phyloP scores from a whole-genome alignment of 2,113 vertebrate species.

The Gila orcuttii region DNA sequence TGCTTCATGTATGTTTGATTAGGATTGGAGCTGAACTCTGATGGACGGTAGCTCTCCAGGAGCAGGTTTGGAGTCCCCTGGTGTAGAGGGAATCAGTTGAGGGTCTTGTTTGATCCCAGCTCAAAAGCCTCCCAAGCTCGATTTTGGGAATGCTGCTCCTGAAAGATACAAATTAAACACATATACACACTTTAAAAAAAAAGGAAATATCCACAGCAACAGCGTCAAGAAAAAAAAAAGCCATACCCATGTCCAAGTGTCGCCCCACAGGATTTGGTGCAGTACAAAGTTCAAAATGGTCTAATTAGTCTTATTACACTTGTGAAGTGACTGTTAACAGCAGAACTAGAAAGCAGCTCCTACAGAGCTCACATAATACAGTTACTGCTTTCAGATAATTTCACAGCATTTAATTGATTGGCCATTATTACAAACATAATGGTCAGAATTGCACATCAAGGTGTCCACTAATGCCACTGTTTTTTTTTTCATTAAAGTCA shows the following conservation, averaged over 20 bases:
- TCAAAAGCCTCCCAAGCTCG: background rate
- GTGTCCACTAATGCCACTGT: constrained; percentile 44
- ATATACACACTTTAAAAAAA: background rate
- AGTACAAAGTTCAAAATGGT: background rate
- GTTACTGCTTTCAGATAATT: constrained; percentile 65
- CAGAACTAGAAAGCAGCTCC: constrained; percentile 41
- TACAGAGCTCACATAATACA: constrained; percentile 57
- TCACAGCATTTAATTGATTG: constrained; percentile 62
- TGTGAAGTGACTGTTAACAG: background rate
- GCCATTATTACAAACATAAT: constrained; percentile 67
- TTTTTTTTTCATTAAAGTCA: constrained; percentile 47
- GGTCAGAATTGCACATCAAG: constrained; percentile 53
- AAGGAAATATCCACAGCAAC: background rate
- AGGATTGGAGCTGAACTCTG: too few species aligned
- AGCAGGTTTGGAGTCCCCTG: too few species aligned
- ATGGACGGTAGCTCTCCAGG: too few species aligned
- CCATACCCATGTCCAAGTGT: background rate
- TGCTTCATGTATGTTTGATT: too few species aligned
- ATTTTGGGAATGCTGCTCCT: background rate
- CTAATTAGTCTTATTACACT: constrained; percentile 25
- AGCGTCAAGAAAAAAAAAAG: background rate
- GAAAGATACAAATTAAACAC: background rate
- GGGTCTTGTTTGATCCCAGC: background rate
- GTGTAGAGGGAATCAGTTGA: background rate
- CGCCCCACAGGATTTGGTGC: background rate